These are phyloP conservation scores for Eristalis intricaria DNA, from an alignment of 2,888 invertebrate genomes.

Conservation along the genomic window DNA sequence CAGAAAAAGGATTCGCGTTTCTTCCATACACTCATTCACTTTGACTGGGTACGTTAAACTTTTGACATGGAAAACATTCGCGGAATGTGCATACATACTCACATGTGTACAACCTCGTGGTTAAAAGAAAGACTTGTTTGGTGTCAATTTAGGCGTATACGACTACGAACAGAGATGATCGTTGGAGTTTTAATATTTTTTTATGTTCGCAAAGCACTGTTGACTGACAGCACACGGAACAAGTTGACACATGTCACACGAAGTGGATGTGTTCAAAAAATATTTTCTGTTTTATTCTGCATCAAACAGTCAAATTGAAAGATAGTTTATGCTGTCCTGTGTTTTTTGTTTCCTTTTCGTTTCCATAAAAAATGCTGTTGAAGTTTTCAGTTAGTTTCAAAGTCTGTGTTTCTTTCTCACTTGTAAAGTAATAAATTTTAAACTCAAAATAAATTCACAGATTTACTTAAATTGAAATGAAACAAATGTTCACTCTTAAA, in stretches of 20 bases:
- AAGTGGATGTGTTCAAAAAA: no score
- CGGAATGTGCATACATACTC: background rate
- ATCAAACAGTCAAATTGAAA: no score
- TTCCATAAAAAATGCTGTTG: no score
- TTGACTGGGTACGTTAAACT: constrained; percentile 27
- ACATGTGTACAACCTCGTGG: background rate
- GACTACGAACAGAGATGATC: background rate
- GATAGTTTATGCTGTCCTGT: no score
- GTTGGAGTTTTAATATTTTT: constrained; percentile 2
- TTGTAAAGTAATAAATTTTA: no score
- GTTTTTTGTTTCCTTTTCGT: no score
- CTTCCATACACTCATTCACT: background rate
- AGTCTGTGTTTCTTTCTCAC: no score
- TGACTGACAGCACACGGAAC: background rate
- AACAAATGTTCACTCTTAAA: no score
- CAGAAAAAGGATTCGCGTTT: constrained; percentile 12
- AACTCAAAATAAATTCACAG: no score
- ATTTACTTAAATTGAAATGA: no score
- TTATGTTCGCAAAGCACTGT: background rate
- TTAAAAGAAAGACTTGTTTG: constrained; percentile 3
- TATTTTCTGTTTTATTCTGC: no score
- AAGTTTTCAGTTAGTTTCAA: no score
- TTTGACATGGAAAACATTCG: constrained; percentile 23
- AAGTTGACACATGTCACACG: background rate
- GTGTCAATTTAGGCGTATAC: background rate